Evolutionary conservation across 2,113 vertebrate genomes (phyloP).

Genomic region (Saguinus imperator): DNA sequence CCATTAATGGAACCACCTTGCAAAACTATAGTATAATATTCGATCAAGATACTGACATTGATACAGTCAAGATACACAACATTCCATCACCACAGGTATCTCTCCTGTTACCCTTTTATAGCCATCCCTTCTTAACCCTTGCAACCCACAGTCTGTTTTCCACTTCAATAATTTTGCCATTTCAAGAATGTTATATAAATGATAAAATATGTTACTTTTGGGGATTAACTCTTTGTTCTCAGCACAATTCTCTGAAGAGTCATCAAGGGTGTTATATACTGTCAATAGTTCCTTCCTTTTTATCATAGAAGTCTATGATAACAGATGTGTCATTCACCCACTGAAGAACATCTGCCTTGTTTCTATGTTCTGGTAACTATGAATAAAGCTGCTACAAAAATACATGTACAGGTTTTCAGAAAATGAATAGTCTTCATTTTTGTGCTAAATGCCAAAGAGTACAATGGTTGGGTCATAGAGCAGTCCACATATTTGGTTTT

Average conservation of each 20-base stretch:
- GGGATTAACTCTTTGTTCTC: background rate
- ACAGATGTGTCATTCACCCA: background rate
- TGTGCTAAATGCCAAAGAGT: background rate
- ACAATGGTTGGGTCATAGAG: background rate
- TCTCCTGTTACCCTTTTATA: background rate
- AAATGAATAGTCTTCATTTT: background rate
- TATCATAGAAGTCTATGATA: background rate
- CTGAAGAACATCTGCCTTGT: background rate
- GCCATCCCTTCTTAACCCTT: background rate
- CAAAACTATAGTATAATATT: background rate
- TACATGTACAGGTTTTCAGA: background rate
- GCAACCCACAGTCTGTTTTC: background rate
- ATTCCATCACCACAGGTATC: background rate
- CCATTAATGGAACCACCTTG: background rate
- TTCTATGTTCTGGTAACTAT: background rate
- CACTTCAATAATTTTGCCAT: background rate
- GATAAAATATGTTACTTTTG: background rate
- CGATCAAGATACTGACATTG: background rate
- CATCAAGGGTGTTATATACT: background rate
- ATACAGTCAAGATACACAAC: background rate
- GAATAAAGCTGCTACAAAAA: background rate
- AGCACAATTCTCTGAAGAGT: background rate
- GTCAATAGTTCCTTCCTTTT: background rate
- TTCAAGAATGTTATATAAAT: background rate
- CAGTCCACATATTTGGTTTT: background rate